Evolutionary conservation across 2,888 invertebrate genomes (phyloP).

Genomic region (Blastobasis lacticolella): DNA sequence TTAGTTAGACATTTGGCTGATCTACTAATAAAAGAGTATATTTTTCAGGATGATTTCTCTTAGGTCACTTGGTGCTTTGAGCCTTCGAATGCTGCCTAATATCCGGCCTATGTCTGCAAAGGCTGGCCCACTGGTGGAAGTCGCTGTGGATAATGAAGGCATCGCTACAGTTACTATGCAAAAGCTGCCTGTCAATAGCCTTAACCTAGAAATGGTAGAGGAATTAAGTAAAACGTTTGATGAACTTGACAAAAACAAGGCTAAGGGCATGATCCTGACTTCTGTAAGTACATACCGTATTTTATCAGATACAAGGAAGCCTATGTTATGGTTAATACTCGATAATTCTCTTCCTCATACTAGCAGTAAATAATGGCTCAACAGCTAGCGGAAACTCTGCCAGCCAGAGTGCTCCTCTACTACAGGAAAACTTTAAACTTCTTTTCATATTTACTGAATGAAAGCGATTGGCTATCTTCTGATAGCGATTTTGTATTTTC

Average conservation of each 20-base stretch:
- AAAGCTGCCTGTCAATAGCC: conserved; percentile 85
- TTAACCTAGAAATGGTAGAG: conserved; percentile 82
- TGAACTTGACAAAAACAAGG: conserved; percentile 78
- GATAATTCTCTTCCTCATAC: too few species aligned
- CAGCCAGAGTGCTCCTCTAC: too few species aligned
- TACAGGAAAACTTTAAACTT: too few species aligned
- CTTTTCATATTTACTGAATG: too few species aligned
- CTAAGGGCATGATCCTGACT: conserved; percentile 84
- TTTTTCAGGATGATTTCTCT: conserved; percentile 52
- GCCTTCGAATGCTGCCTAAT: conserved; percentile 28
- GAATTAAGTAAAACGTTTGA: conserved; percentile 78
- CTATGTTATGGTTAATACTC: too few species aligned
- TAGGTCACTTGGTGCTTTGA: conserved; percentile 33
- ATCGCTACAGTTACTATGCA: conserved; percentile 84
- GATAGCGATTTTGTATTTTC: too few species aligned
- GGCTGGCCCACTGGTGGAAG: conserved; percentile 69
- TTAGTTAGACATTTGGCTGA: too few species aligned
- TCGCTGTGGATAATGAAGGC: conserved; percentile 76
- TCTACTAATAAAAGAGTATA: too few species aligned
- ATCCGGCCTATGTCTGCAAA: conserved; percentile 44
- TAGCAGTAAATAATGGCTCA: too few species aligned
- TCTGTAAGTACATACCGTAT: conserved; percentile 73
- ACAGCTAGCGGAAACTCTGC: too few species aligned
- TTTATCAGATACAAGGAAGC: too few species aligned
- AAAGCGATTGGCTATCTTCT: too few species aligned